Evolutionary conservation across 2,888 invertebrate species (phyloP).

Genomic region (Rhingia campestris): DNA sequence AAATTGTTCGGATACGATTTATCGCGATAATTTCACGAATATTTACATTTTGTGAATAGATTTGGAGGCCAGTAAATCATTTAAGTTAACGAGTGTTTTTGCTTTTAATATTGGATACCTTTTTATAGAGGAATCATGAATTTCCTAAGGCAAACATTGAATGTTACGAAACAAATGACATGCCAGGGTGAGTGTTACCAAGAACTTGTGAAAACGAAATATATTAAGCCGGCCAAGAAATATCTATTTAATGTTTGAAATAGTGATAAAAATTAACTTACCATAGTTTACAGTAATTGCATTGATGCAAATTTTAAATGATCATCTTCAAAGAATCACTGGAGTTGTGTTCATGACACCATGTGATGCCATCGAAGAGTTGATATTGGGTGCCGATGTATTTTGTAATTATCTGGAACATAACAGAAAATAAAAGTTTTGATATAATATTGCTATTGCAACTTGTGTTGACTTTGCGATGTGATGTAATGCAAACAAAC

Average conservation of each 20-base stretch:
- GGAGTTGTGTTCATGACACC: too few species aligned
- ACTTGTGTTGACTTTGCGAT: too few species aligned
- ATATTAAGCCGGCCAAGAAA: not conserved
- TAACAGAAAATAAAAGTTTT: too few species aligned
- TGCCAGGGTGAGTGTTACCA: conserved; percentile 77
- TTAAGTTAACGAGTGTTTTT: not conserved
- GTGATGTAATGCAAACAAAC: too few species aligned
- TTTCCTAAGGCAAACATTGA: conserved; percentile 81
- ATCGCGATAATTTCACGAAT: not conserved
- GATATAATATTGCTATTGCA: too few species aligned
- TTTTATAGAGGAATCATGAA: conserved; percentile 77
- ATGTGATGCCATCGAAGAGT: too few species aligned
- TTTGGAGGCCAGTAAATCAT: not conserved
- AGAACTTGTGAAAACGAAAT: not conserved
- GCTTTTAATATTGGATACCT: not conserved
- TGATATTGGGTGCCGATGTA: too few species aligned
- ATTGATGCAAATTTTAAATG: too few species aligned
- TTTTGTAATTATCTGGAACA: too few species aligned
- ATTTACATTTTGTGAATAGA: not conserved
- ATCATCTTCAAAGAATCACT: too few species aligned
- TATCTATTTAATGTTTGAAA: too few species aligned
- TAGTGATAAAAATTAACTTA: too few species aligned
- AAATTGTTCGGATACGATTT: not conserved
- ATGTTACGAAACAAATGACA: conserved; percentile 81
- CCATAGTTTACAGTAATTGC: not conserved